Percentiles rank a stretch among this genome's conserved stretches.
phyloP scores from a whole-genome alignment of 2,888 invertebrate genomes.

The Lymantria monacha region DNA sequence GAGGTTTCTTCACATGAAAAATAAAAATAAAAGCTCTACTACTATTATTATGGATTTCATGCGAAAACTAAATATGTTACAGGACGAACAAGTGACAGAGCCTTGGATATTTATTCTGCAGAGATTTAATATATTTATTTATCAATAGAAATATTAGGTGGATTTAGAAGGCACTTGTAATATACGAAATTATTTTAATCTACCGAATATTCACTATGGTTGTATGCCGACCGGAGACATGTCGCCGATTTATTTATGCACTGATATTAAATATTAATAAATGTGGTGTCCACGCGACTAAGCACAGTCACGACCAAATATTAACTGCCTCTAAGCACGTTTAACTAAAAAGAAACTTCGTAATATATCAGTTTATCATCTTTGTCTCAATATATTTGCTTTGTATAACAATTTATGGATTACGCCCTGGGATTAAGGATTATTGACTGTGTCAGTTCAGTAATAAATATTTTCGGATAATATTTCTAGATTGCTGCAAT shows the following conservation, averaged over 20 bases:
- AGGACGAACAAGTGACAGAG: too few relatives aligned
- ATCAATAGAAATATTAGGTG: background rate
- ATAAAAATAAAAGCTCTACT: too few relatives aligned
- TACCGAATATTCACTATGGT: slow-evolving; percentile 28
- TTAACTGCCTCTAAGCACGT: background rate
- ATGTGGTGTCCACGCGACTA: background rate
- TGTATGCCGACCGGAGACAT: slow-evolving; percentile 54
- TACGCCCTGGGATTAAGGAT: slow-evolving; percentile 43
- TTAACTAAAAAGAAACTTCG: slow-evolving; percentile 30
- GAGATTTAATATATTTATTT: too few relatives aligned
- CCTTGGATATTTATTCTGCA: too few relatives aligned
- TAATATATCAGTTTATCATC: slow-evolving; percentile 33
- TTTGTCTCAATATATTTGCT: slow-evolving; percentile 46
- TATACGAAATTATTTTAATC: background rate
- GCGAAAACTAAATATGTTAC: too few relatives aligned
- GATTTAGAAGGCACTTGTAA: background rate
- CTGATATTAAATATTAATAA: background rate
- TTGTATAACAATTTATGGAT: slow-evolving; percentile 41
- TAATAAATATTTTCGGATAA: slow-evolving; percentile 33
- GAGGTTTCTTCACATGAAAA: too few relatives aligned
- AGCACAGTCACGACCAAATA: background rate
- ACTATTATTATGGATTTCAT: too few relatives aligned
- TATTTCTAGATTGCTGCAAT: background rate
- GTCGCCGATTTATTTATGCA: slow-evolving; percentile 12
- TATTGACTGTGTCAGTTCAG: slow-evolving; percentile 36